Evolutionary conservation across 2,113 vertebrate genomes (phyloP), one percentile per base, ranked within the genome.

Genomic region (Oceanites oceanicus): DNA sequence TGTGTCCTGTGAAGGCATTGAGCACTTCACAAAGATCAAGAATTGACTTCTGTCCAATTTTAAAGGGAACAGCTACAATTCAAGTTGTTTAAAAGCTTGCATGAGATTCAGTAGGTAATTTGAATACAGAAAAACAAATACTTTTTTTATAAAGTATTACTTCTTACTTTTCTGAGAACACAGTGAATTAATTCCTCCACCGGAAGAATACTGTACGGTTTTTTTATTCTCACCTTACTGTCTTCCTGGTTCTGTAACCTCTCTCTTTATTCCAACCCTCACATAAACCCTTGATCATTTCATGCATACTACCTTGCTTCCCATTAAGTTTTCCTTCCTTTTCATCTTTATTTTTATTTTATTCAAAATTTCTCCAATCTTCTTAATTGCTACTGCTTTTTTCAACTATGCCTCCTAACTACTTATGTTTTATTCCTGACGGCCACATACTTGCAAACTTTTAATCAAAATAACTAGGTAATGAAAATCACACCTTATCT

Each of bases 51-150:
- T 27, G 13, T 42, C 40, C 76, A 65, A 45, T 84, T 88, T 91
- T 65, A 20, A 92, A 91, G 11, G 7, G 36, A 94, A 85, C 32
- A 85, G 74, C 9, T 89, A 47, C 27, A 82, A 88, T 68, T 81
- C 30, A 70, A 61, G 27, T 38, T 56, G 26, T 81, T 93, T 52
- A 62, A 80, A 92, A 90, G 32, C 4, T 40, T 74, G 42, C 16
- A 56, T 27, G 42, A 0, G 2, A 65, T 36, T 91, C 30, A 45
- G 36, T 15, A 83, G 21, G 58, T 74, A 84, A 86, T 32, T 1
- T 49, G 20, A 86, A 80, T 44, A 66, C 5, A 66, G 50, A 45
- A 91, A 78, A 88, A 49, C 9, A 94, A 66, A 40, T 18, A 13
- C 0, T 22, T 45, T 47, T 65, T 79, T 81, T 6, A 45, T n/a